Evolutionary conservation across 2,888 invertebrate genomes (phyloP).

Genomic region (Bursaphelenchus okinawaensis): DNA sequence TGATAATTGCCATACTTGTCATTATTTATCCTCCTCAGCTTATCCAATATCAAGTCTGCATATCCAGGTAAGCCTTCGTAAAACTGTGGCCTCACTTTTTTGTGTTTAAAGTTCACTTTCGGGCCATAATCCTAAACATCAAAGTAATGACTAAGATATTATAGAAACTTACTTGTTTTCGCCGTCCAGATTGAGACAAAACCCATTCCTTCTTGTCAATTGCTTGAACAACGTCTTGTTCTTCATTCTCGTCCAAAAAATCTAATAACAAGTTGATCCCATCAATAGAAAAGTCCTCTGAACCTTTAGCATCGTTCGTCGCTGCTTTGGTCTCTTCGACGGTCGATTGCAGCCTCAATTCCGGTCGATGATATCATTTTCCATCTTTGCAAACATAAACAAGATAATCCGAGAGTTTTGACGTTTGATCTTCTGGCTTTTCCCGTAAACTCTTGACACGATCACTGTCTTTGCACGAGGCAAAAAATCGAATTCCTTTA

Average conservation of each 20-base stretch:
- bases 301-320: neutral
- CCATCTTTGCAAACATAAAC: constrained; percentile 30
- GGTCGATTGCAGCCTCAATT: constrained; percentile 7
- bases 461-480: constrained; percentile 73
- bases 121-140: constrained; percentile 80
- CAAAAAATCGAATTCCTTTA: constrained; percentile 82
- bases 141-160: constrained; percentile 56
- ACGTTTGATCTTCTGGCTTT: constrained; percentile 11
- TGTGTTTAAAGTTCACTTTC: constrained; percentile 93
- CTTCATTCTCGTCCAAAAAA: constrained; percentile 73
- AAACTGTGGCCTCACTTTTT: constrained; percentile 65
- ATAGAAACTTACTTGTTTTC: constrained; percentile 68
- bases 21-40: constrained; percentile 34
- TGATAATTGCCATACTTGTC: constrained; percentile 40
- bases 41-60: constrained; percentile 61
- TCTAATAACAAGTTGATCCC: constrained; percentile 61
- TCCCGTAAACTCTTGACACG: constrained; percentile 56
- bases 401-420: constrained; percentile 25
- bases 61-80: constrained; percentile 71
- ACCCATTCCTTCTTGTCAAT: constrained; percentile 81
- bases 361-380: constrained; percentile 7
- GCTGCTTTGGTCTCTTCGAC: neutral
- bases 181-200: constrained; percentile 81
- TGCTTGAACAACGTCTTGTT: constrained; percentile 65
- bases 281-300: constrained; percentile 29